Conservation (phyloP, 1,140 invertebrate genomes). For the Eubasilissa regina region DNA sequence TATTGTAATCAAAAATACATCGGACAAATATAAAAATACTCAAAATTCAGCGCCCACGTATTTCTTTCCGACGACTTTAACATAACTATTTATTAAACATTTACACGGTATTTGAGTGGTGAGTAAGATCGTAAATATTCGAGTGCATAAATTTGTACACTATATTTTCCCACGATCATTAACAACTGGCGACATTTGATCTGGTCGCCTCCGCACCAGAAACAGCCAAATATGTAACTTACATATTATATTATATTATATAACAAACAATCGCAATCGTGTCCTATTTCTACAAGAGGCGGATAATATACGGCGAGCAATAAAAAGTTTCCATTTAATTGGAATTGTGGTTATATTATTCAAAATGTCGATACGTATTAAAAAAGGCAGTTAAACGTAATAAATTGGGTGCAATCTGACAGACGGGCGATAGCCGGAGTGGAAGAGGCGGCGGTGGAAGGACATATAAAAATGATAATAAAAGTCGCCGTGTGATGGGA, state of each 20-base stretch:
- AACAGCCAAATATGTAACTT: too few species aligned
- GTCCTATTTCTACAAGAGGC: background rate
- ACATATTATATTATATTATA: background rate
- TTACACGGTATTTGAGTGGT: background rate
- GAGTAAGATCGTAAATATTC: background rate
- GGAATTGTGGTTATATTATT: background rate
- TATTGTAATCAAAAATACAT: too few species aligned
- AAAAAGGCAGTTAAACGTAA: constrained; percentile 33
- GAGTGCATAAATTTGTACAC: constrained; percentile 6
- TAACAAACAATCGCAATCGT: background rate
- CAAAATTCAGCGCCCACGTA: too few species aligned
- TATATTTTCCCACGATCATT: constrained; percentile 22
- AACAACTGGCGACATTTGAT: constrained; percentile 26
- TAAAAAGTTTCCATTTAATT: constrained; percentile 18
- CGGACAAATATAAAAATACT: too few species aligned
- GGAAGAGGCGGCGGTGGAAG: constrained; percentile 8
- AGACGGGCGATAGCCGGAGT: constrained; percentile 8
- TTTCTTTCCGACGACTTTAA: too few species aligned
- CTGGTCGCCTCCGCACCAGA: background rate
- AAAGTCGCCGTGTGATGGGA: constrained; percentile 18
- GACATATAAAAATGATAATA: constrained; percentile 31
- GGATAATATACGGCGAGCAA: background rate
- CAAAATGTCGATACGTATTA: constrained; percentile 43
- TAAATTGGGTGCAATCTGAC: constrained; percentile 24
- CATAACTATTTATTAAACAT: too few species aligned